Percentiles rank a stretch among this genome's conserved stretches.
Conservation (phyloP, 2,888 invertebrate species). For the Odontocerum albicorne region DNA sequence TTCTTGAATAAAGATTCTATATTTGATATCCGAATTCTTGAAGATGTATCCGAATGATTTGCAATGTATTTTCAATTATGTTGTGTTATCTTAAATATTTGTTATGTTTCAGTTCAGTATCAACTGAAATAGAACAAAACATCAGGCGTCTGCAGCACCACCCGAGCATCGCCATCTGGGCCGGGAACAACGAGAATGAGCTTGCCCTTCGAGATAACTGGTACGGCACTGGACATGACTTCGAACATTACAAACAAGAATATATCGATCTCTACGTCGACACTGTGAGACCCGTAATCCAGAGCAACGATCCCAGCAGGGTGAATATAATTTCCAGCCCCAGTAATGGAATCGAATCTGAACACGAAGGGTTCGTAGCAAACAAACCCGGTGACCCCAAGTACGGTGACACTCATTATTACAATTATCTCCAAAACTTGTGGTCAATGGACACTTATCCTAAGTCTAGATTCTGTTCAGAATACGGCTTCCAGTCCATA, state of each 20-base stretch:
- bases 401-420: conserved; percentile 93
- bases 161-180: conserved; percentile 85
- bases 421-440: conserved; percentile 79
- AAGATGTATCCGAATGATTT: too few species aligned
- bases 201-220: conserved; percentile 82
- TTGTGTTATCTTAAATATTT: too few species aligned
- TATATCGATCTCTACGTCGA: conserved; percentile 83
- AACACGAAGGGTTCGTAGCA: conserved; percentile 76
- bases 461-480: conserved; percentile 86
- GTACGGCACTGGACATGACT: conserved; percentile 62
- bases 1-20: too few species aligned
- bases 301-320: conserved; percentile 62
- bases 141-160: conserved; percentile 82
- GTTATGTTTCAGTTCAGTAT: conserved; percentile 63
- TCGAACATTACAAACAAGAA: conserved; percentile 66
- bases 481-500: conserved; percentile 93
- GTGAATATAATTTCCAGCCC: conserved; percentile 88
- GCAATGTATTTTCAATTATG: too few species aligned
- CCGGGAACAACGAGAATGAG: conserved; percentile 98
- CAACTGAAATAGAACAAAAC: conserved; percentile 77
- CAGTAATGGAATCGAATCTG: conserved; percentile 77
- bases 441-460: conserved; percentile 82
- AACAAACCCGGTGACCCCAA: conserved; percentile 72
- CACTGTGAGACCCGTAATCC: conserved; percentile 68
- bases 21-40: too few species aligned